A percentile compares a stretch with the other conserved stretches of the same genome.
Evolutionary conservation across 2,797 vertebrate genomes (phyloP).

Genomic region (Pseudotriccus pelzelni): DNA sequence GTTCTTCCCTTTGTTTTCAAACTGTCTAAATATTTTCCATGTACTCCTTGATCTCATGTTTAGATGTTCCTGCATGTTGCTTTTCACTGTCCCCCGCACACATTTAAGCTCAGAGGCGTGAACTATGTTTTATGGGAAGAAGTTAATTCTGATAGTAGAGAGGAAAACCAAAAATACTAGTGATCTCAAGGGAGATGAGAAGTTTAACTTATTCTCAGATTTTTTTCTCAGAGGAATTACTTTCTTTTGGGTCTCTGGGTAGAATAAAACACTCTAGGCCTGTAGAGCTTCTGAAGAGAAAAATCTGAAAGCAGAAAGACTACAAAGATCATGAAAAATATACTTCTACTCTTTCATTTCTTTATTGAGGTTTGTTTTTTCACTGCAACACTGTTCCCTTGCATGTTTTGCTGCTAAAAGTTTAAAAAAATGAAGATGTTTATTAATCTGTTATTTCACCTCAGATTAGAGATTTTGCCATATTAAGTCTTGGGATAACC

Average conservation of each 20-base stretch:
- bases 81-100: background rate
- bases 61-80: background rate
- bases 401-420: background rate
- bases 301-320: background rate
- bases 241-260: background rate
- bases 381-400: accelerated
- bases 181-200: background rate
- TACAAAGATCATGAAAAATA: background rate
- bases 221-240: background rate
- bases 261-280: background rate
- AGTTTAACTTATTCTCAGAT: background rate
- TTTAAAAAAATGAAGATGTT: background rate
- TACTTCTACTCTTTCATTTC: background rate
- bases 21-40: background rate
- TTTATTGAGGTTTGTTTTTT: background rate
- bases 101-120: background rate
- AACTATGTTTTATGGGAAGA: background rate
- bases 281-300: background rate
- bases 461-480: background rate
- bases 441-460: background rate
- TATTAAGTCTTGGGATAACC: background rate
- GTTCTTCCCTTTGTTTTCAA: background rate
- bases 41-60: background rate
- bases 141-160: background rate
- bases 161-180: background rate